These are phyloP conservation scores for Dicyrtoma fusca DNA, from an alignment of 2,888 invertebrate species.

Conservation along the genomic window DNA sequence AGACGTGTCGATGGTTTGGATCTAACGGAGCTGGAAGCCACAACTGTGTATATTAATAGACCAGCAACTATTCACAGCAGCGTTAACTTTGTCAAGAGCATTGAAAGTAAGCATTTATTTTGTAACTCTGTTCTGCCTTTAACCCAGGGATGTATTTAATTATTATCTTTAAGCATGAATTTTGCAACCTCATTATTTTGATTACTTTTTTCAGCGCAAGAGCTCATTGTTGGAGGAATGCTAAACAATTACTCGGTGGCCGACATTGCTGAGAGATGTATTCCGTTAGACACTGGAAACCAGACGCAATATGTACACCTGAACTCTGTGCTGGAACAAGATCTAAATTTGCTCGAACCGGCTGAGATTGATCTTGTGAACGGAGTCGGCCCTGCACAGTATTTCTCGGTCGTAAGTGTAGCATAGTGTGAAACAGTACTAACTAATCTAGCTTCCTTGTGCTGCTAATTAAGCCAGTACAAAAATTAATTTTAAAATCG, in stretches of 20 bases:
- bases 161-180: too few relatives aligned
- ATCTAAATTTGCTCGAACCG: slow-evolving; percentile 12
- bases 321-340: slow-evolving; percentile 5
- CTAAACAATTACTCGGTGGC: slow-evolving; percentile 21
- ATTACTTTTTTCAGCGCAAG: slow-evolving; percentile 30
- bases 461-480: not conserved
- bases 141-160: not conserved
- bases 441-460: too few relatives aligned
- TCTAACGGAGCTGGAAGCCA: slow-evolving; percentile 21
- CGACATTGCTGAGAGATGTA: slow-evolving; percentile 24
- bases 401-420: slow-evolving; percentile 44
- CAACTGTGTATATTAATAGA: slow-evolving; percentile 40
- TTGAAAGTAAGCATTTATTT: slow-evolving; percentile 21
- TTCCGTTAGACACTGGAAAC: slow-evolving; percentile 23
- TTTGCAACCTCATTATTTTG: too few relatives aligned
- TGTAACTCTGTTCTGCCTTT: not conserved
- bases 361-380: slow-evolving; percentile 35
- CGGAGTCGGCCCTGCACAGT: slow-evolving; percentile 37
- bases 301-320: not conserved
- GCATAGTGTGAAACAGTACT: too few relatives aligned
- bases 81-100: slow-evolving; percentile 13
- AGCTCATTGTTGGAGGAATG: slow-evolving; percentile 19
- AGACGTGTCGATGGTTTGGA: slow-evolving; percentile 41
- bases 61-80: slow-evolving; percentile 36
- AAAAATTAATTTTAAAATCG: slow-evolving; percentile 6